Evolutionary conservation across 2,113 vertebrate genomes (phyloP).

Genomic region (Nesospiza acunhae): DNA sequence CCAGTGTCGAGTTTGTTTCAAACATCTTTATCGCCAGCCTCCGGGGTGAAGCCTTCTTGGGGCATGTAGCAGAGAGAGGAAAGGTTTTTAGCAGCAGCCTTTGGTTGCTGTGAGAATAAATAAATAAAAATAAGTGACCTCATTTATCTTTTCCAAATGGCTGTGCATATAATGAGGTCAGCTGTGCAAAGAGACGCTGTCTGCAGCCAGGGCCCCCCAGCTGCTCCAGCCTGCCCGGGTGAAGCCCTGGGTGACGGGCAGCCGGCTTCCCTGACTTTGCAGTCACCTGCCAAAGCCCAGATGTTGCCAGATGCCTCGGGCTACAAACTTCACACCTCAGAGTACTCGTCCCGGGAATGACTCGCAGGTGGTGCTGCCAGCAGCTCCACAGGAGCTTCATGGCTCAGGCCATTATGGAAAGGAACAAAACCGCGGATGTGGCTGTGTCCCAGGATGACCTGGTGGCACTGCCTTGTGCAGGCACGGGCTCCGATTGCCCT

Average conservation of each 20-base stretch:
- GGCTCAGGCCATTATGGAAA: not conserved
- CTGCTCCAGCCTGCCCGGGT: not conserved
- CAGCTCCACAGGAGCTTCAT: not conserved
- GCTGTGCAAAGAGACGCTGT: not conserved
- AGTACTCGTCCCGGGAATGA: not conserved
- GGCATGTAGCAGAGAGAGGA: not conserved
- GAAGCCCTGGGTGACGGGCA: not conserved
- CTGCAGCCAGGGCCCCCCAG: not conserved
- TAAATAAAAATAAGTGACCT: not conserved
- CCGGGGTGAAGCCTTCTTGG: not conserved
- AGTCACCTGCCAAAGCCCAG: not conserved
- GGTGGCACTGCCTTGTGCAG: fast-evolving
- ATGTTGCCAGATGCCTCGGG: not conserved
- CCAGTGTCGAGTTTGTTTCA: not conserved
- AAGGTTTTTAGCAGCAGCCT: not conserved
- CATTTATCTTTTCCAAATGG: not conserved
- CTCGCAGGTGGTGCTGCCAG: not conserved
- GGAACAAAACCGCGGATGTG: not conserved
- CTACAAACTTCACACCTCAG: not conserved
- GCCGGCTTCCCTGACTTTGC: not conserved
- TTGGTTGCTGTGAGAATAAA: not conserved
- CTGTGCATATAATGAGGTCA: not conserved
- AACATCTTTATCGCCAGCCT: not conserved
- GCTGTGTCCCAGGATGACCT: not conserved
- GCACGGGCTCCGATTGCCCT: fast-evolving